Evolutionary conservation across 2,797 vertebrate genomes (phyloP).

Genomic region (Danio albolineatus): DNA sequence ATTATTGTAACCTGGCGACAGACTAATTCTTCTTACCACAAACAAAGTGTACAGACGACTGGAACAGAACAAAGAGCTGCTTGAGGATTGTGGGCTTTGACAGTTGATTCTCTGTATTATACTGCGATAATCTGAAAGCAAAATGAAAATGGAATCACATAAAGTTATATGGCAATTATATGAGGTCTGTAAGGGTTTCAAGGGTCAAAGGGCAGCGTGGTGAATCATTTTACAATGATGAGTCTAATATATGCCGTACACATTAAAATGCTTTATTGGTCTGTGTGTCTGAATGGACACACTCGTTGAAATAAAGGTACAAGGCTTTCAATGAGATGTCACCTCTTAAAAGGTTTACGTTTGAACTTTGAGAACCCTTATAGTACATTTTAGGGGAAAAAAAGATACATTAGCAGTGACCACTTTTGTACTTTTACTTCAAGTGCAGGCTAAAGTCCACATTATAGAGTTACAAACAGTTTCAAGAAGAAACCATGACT

Average conservation of each 20-base stretch:
- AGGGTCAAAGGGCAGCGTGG: background rate
- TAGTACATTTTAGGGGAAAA: background rate
- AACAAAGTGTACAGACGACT: slow-evolving; percentile 12
- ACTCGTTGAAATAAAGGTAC: background rate
- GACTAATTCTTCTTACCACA: slow-evolving; percentile 23
- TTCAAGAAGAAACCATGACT: too few species aligned
- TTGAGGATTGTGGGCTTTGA: background rate
- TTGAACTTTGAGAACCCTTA: background rate
- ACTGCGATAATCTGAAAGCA: background rate
- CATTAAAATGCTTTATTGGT: background rate
- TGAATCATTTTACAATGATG: background rate
- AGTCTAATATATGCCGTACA: background rate
- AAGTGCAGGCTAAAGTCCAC: too few species aligned
- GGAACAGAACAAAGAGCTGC: background rate
- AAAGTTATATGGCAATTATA: background rate
- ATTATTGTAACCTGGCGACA: slow-evolving; percentile 45
- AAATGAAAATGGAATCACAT: background rate
- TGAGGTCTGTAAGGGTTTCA: background rate
- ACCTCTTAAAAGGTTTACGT: background rate
- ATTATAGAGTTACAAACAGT: too few species aligned
- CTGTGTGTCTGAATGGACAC: background rate
- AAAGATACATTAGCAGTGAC: background rate
- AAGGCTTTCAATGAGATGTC: background rate
- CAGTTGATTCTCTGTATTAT: background rate
- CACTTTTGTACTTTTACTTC: background rate